Evolutionary conservation across 1,140 invertebrate genomes (phyloP).

Genomic region (Papilio polyxenes): DNA sequence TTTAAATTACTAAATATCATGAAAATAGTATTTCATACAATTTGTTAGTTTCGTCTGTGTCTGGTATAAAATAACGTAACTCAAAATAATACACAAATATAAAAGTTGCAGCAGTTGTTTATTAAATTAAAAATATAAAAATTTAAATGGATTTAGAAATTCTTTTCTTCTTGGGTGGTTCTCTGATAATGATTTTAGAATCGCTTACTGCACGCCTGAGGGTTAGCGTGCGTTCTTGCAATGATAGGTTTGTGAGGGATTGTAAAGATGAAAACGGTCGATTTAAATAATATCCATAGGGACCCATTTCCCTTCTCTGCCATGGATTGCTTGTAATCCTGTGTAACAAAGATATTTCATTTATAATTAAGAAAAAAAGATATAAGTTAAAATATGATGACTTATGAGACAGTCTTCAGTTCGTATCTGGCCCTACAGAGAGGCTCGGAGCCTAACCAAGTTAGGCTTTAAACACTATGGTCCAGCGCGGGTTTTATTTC

Average conservation of each 20-base stretch:
- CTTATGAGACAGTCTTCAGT: too few relatives aligned
- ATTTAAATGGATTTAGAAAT: conserved; percentile 69
- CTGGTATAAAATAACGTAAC: neutral
- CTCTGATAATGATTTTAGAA: conserved; percentile 62
- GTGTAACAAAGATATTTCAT: conserved; percentile 30
- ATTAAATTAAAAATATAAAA: conserved; percentile 10
- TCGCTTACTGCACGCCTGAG: conserved; percentile 64
- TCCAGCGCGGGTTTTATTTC: too few relatives aligned
- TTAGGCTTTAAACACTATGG: too few relatives aligned
- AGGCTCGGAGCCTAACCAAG: too few relatives aligned
- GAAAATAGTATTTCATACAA: neutral
- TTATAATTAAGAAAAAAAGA: neutral
- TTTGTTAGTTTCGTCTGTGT: neutral
- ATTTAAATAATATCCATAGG: conserved; percentile 73
- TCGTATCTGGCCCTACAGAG: too few relatives aligned
- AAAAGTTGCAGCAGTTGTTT: neutral
- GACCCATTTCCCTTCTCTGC: conserved; percentile 72
- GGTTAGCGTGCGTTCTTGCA: conserved; percentile 46
- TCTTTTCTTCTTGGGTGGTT: conserved; percentile 61
- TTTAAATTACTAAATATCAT: neutral
- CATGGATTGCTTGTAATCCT: conserved; percentile 69
- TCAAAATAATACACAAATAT: neutral
- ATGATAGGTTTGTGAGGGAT: conserved; percentile 41
- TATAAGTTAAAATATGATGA: neutral
- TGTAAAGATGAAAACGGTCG: conserved; percentile 57